Conservation (phyloP, 2,888 invertebrate species). For the Chrysomela aeneicollis region DNA sequence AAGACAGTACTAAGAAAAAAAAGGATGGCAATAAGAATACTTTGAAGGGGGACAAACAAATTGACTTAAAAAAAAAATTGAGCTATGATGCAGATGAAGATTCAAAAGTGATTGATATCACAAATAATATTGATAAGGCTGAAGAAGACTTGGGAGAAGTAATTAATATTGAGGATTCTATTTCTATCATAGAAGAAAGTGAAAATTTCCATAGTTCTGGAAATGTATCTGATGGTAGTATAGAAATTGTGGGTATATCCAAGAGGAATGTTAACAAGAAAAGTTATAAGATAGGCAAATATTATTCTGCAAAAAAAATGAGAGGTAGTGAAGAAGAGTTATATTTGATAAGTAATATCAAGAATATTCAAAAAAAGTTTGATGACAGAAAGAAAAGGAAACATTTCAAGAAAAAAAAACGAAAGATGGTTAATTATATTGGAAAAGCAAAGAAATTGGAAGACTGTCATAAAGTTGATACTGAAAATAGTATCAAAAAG, state of each 20-base stretch:
- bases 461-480: background rate
- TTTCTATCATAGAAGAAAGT: background rate
- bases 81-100: background rate
- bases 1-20: background rate
- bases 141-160: background rate
- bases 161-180: constrained; percentile 31
- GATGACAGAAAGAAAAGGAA: background rate
- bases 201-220: too few relatives aligned
- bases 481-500: background rate
- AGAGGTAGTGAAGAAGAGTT: too few relatives aligned
- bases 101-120: background rate
- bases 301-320: too few relatives aligned
- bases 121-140: background rate
- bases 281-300: background rate
- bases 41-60: background rate
- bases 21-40: background rate
- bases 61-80: background rate
- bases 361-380: too few relatives aligned
- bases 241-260: too few relatives aligned
- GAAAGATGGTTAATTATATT: background rate
- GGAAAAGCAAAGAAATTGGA: background rate
- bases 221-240: too few relatives aligned
- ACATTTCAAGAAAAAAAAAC: background rate
- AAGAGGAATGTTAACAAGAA: too few relatives aligned
- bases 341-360: too few relatives aligned